phyloP scores from a whole-genome alignment of 2,113 vertebrate species.

The Scalopus aquaticus region DNA sequence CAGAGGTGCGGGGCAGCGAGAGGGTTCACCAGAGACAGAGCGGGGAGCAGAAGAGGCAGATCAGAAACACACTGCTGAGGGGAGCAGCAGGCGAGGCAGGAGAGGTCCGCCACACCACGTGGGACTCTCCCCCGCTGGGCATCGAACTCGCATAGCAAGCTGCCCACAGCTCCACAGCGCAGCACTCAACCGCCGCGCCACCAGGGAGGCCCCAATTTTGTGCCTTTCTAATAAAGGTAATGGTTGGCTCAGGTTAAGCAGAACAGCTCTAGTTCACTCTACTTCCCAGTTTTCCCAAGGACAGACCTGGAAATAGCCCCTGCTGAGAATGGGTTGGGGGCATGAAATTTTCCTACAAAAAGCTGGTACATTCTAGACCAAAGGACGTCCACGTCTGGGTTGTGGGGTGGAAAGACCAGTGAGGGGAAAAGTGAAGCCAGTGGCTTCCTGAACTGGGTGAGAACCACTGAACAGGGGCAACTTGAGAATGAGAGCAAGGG shows the following conservation, averaged over 20 bases:
- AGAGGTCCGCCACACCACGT: too few species aligned
- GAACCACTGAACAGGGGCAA: neutral
- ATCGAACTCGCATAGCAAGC: too few species aligned
- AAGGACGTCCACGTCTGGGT: neutral
- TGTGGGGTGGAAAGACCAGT: neutral
- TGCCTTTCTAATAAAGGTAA: neutral
- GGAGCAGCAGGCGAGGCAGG: too few species aligned
- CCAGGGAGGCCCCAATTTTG: too few species aligned
- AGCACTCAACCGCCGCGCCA: too few species aligned
- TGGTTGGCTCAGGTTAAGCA: neutral
- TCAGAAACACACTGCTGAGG: too few species aligned
- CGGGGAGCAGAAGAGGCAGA: too few species aligned
- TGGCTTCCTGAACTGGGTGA: neutral
- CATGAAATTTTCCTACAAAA: neutral
- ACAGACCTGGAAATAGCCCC: neutral
- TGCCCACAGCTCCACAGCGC: too few species aligned
- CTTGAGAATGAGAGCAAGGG: neutral
- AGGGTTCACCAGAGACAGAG: too few species aligned
- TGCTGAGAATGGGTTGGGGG: neutral
- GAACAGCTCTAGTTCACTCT: neutral
- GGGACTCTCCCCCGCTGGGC: too few species aligned
- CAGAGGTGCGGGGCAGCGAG: too few species aligned
- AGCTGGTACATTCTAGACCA: neutral
- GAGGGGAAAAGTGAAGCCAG: neutral
- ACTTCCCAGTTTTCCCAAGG: neutral